Base-by-base conservation (phyloP, 2,797 vertebrate species). In the Macropodus opercularis region DNA sequence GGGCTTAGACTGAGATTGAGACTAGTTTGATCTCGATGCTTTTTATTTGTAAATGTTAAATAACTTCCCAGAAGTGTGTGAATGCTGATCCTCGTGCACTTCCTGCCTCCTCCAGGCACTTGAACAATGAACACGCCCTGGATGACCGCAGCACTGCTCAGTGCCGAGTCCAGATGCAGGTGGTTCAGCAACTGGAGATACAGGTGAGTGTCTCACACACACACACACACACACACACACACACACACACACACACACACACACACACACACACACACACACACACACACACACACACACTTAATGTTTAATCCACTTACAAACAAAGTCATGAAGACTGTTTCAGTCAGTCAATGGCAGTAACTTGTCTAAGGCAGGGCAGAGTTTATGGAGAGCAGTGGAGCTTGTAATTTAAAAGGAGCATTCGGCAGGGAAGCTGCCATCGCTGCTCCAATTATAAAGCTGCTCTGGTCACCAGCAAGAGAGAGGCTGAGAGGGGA, bases 121-220 rank as follows among this genome's bases (percentile, higher is more conserved):
- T 99, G 92, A 98, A 98, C 88, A 98, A 93, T 17, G 97, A 99
- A 83, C 97, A 99, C 12, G 97, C 97, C 84, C 94, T 99, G 73
- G 97, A 99, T 14, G 97, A 99, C 92, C 94, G 97, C 81, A 99
- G 97, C 89, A 99, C 97, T 1, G 97, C 97, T 69, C 97, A 99
- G 91, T 99, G 97, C 87, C 90, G 97, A 83, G 97, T 99, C 69
- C 97, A 99, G 92, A 99, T 99, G 97, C 97, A 99, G 90, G 97
- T 99, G 90, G 97, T 99, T 60, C 97, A 99, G 86, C 97, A 99
- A 89, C 93, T 99, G 91, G 97, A 99, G 91, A 98, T 99, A 89
- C 97, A 99, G 96, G 97, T 99, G 82, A 91, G 81, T 62, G 35
- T 5, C 35, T 12, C 6, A 3, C 59, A 26, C 29, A 31, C 50